These are phyloP conservation scores for Drosophila anomalata DNA, from an alignment of 2,888 invertebrate genomes.

Conservation along the genomic window DNA sequence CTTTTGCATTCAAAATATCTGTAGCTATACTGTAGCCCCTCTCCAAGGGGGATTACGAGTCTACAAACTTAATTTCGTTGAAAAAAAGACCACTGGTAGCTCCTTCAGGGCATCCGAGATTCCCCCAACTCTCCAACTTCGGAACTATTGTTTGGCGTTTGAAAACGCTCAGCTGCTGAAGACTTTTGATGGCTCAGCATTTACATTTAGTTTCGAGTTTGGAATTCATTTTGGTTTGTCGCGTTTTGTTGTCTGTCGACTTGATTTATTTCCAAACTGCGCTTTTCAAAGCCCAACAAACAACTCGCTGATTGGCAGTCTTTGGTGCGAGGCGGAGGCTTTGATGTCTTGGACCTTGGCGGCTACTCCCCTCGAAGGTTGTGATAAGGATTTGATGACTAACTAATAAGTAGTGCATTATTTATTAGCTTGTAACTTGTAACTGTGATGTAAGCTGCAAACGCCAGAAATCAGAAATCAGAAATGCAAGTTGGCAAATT, in stretches of 20 bases:
- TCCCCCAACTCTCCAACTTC: slow-evolving; percentile 5
- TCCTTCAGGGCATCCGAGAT: slow-evolving; percentile 26
- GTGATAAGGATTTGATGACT: slow-evolving; percentile 20
- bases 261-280: slow-evolving; percentile 67
- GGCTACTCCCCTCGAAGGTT: slow-evolving; percentile 20
- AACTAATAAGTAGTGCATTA: slow-evolving; percentile 26
- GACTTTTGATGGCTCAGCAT: slow-evolving; percentile 72
- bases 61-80: slow-evolving; percentile 24
- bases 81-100: neutral
- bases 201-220: slow-evolving; percentile 65
- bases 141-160: slow-evolving; percentile 14
- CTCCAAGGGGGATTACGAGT: slow-evolving; percentile 15
- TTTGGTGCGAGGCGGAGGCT: slow-evolving; percentile 17
- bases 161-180: slow-evolving; percentile 47
- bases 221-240: slow-evolving; percentile 64
- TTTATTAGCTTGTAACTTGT: slow-evolving; percentile 20
- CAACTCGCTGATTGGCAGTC: slow-evolving; percentile 57
- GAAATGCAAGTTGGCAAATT: slow-evolving; percentile 51
- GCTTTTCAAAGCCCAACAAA: slow-evolving; percentile 63
- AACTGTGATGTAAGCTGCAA: slow-evolving; percentile 11
- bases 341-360: slow-evolving; percentile 35
- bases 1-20: neutral
- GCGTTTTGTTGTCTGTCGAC: slow-evolving; percentile 15
- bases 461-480: slow-evolving; percentile 5
- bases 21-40: slow-evolving; percentile 9